Base-by-base conservation (phyloP, 1,140 invertebrate genomes). In the Nasonia vitripennis region DNA sequence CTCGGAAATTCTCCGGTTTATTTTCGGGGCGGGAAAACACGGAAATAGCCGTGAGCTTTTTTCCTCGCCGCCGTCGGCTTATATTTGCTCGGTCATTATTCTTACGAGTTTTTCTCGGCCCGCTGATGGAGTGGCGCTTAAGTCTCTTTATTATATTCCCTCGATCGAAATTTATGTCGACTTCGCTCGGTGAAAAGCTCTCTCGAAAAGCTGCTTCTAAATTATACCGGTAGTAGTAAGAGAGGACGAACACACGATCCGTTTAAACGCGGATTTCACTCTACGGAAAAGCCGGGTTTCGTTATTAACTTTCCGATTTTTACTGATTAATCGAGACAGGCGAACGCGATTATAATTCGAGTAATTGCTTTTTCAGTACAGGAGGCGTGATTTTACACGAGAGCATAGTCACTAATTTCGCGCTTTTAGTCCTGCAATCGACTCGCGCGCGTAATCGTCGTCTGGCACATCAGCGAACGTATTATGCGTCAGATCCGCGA, bases 321-420 rank as follows among this genome's bases (percentile, higher is more conserved):
- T 31, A 37, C 55, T 77, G 78, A 84, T 84, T 70, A 70, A 84
- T 78, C 70, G 55, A 48, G 73, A 27, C 37, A 6, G 3, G 17
- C 41, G 75, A 31, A 45, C 62, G 11, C 81, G 74, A 31, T 37
- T 45, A 84, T 79, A 51, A 84, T 84, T 78, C 81, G 27, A 6
- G 75, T 31, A 84, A 79, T 68, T 48, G 45, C 62, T 83, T 51
- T 78, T 78, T 23, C 74, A 41, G 41, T 10, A 14, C 17, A 27
- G 27, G 67, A 7, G 12, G 0, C 20, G n/a, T 41, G 55, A 23
- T 70, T 34, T 45, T 41, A 41, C 48, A 45, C 20, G 74, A 75
- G 73, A 75, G 31, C 34, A 17, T 4, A 3, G 55, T 17, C 55
- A 48, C 62, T n/a, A 45, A 77, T 84, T 68, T 78, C n/a, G 62